Conservation (phyloP, 2,888 invertebrate species). For the Hedychridium roseum region DNA sequence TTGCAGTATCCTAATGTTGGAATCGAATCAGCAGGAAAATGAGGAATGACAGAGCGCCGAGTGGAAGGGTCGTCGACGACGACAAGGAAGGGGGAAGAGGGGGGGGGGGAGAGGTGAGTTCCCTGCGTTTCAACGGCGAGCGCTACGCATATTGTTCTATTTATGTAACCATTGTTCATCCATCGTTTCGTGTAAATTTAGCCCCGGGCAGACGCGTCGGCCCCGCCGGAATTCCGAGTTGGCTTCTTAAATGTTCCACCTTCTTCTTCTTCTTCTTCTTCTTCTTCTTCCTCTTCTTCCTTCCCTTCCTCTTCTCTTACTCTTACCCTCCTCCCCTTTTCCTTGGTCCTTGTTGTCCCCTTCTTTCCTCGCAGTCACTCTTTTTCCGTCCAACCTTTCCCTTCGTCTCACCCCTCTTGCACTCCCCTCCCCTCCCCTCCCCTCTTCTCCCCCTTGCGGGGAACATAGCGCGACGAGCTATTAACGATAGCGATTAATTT, state of each 20-base stretch:
- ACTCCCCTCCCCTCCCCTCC: conserved; percentile 20
- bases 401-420: conserved; percentile 27
- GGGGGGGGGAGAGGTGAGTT: background rate
- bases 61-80: conserved; percentile 34
- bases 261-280: conserved; percentile 38
- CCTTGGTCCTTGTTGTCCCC: background rate
- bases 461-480: conserved; percentile 46
- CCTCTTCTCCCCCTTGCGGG: conserved; percentile 19
- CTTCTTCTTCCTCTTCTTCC: conserved; percentile 38
- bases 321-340: no score
- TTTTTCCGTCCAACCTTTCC: conserved; percentile 5
- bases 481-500: conserved; percentile 64
- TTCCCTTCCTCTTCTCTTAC: conserved; percentile 33
- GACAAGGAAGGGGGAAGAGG: conserved; percentile 4
- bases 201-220: conserved; percentile 38
- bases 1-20: no score
- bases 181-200: conserved; percentile 62
- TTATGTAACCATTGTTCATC: conserved; percentile 64
- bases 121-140: no score
- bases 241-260: conserved; percentile 60
- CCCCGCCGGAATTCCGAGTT: conserved; percentile 54
- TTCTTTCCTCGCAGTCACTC: background rate
- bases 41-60: no score
- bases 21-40: no score
- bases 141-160: conserved; percentile 62